These are phyloP conservation scores for Hydriomena furcata DNA, from an alignment of 2,888 invertebrate genomes.

Conservation along the genomic window DNA sequence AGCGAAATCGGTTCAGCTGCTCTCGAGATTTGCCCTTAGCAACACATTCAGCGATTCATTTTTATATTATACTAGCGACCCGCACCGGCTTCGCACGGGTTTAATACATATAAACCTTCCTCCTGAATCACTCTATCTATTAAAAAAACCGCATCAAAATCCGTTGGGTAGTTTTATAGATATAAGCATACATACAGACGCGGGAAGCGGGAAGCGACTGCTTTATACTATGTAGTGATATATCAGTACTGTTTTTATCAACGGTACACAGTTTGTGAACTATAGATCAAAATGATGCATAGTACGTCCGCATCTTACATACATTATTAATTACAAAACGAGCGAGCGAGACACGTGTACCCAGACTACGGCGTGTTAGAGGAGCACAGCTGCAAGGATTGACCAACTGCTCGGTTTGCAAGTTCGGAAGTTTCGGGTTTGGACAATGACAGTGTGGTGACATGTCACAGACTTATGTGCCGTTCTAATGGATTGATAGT, in stretches of 20 bases:
- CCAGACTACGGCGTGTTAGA: conserved; percentile 24
- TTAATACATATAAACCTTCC: no score
- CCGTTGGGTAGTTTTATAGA: no score
- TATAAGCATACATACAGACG: no score
- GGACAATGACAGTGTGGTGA: conserved; percentile 43
- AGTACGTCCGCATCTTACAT: conserved; percentile 66
- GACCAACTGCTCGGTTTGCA: conserved; percentile 45
- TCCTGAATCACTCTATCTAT: no score
- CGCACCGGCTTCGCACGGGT: no score
- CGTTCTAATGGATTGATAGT: conserved; percentile 33
- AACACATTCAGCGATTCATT: no score
- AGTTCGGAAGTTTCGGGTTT: conserved; percentile 46
- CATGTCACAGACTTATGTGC: conserved; percentile 32
- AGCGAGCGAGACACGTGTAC: conserved; percentile 48
- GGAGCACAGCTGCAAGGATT: conserved; percentile 44
- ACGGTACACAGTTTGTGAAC: conserved; percentile 54
- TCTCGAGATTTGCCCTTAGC: no score
- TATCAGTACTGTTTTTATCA: conserved; percentile 46
- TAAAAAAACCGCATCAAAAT: no score
- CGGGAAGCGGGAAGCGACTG: no score
- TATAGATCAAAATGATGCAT: conserved; percentile 69
- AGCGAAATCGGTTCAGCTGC: no score
- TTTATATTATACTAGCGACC: no score
- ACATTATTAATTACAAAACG: conserved; percentile 73
- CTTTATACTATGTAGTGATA: no score